These are phyloP conservation scores for Subacronicta megacephala DNA, from an alignment of 2,888 invertebrate genomes.

Conservation along the genomic window DNA sequence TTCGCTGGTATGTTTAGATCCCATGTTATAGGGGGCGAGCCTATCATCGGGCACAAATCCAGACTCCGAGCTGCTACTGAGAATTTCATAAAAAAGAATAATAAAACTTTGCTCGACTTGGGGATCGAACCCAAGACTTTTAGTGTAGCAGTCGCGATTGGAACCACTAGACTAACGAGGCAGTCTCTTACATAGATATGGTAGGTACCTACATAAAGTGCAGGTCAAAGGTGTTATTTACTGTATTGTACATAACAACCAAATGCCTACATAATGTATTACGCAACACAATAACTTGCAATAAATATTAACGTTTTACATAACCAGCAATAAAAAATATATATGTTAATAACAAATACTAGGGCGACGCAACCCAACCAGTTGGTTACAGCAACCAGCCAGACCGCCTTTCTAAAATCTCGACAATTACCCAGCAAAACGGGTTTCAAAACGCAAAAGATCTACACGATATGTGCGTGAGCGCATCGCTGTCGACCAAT, in stretches of 20 bases:
- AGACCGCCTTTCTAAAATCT: constrained; percentile 88
- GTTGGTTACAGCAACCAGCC: constrained; percentile 70
- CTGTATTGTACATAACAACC: constrained; percentile 18
- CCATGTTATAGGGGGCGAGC: no score
- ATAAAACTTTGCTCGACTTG: no score
- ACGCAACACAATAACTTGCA: constrained; percentile 48
- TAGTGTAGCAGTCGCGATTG: no score
- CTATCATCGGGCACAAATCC: no score
- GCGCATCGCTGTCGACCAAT: constrained; percentile 72
- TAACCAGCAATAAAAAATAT: constrained; percentile 60
- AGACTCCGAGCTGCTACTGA: no score
- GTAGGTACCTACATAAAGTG: no score
- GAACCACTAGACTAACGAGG: no score
- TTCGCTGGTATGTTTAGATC: no score
- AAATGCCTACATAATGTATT: constrained; percentile 31
- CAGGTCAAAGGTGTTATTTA: not conserved
- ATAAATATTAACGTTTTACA: constrained; percentile 62
- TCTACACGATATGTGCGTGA: constrained; percentile 67
- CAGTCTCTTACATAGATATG: no score
- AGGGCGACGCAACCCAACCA: constrained; percentile 61
- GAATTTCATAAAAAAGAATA: no score
- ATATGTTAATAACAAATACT: constrained; percentile 58
- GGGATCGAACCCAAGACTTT: no score
- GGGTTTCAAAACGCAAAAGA: constrained; percentile 79
- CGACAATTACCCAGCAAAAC: constrained; percentile 80